A percentile compares a stretch with the other conserved stretches of the same genome.
These are phyloP conservation scores for Acrocera orbiculus DNA, from an alignment of 2,888 invertebrate species.

Conservation along the genomic window DNA sequence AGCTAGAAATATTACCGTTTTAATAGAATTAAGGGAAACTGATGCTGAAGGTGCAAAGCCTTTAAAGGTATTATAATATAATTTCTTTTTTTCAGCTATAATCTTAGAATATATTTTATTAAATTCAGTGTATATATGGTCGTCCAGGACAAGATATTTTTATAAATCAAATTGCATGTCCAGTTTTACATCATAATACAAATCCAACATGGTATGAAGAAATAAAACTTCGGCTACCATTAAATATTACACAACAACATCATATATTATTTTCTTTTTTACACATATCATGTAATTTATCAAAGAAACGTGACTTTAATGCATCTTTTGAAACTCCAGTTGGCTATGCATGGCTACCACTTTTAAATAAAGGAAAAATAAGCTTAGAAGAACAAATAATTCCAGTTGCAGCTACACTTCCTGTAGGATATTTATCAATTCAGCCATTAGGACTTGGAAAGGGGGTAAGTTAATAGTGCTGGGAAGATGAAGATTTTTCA, in stretches of 20 bases:
- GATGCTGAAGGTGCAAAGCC: constrained; percentile 56
- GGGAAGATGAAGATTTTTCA: no score
- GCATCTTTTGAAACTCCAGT: constrained; percentile 57
- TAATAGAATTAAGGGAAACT: constrained; percentile 69
- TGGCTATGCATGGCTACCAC: constrained; percentile 87
- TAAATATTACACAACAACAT: constrained; percentile 66
- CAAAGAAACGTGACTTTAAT: constrained; percentile 57
- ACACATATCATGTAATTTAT: constrained; percentile 84
- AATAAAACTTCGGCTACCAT: constrained; percentile 77
- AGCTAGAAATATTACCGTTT: constrained; percentile 87
- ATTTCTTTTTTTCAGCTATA: neutral
- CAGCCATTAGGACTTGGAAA: constrained; percentile 79
- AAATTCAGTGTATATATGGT: constrained; percentile 52
- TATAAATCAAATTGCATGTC: constrained; percentile 51
- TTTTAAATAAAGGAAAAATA: constrained; percentile 68
- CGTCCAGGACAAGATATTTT: constrained; percentile 45
- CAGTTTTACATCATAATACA: constrained; percentile 78
- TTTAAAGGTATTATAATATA: constrained; percentile 43
- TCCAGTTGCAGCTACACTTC: constrained; percentile 75
- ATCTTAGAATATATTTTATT: neutral
- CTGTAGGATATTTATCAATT: constrained; percentile 75
- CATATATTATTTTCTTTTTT: constrained; percentile 90
- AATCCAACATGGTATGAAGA: constrained; percentile 86
- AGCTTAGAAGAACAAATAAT: constrained; percentile 65
- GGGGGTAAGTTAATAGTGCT: constrained; percentile 51